Evolutionary conservation across 1,140 invertebrate species (phyloP).

Genomic region (Pachypsylla venusta): DNA sequence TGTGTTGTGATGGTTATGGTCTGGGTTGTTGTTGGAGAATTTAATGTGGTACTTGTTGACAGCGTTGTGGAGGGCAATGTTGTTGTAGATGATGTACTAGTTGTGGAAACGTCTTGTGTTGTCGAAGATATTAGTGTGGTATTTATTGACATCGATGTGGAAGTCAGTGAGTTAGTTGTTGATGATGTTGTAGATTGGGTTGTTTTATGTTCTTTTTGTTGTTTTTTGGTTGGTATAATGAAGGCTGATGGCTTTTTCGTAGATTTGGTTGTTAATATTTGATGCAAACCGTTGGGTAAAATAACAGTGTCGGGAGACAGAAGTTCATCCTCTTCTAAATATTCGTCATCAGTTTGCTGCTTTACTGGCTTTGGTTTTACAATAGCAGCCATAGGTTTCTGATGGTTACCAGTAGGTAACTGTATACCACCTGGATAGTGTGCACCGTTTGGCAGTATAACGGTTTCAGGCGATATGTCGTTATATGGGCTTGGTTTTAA

Average conservation of each 20-base stretch:
- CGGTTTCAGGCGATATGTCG: too few species aligned
- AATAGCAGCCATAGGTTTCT: too few species aligned
- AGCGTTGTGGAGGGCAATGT: not conserved
- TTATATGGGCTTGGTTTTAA: too few species aligned
- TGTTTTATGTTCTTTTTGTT: not conserved
- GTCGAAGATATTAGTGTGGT: too few species aligned
- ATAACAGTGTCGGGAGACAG: not conserved
- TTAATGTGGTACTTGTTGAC: not conserved
- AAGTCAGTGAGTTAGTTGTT: not conserved
- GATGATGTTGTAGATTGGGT: not conserved
- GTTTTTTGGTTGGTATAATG: not conserved
- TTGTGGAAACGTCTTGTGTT: too few species aligned
- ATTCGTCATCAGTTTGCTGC: not conserved
- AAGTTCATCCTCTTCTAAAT: not conserved
- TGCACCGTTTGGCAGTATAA: too few species aligned
- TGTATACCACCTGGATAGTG: too few species aligned
- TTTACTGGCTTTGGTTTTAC: not conserved
- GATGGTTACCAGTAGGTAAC: too few species aligned
- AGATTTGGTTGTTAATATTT: not conserved
- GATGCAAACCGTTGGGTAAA: not conserved
- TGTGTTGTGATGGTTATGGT: not conserved
- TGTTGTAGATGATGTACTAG: not conserved
- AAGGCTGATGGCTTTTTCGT: not conserved
- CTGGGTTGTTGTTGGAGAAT: not conserved
- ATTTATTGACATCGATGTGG: too few species aligned